phyloP scores from a whole-genome alignment of 2,888 invertebrate species.

The Calameuta pallipes region DNA sequence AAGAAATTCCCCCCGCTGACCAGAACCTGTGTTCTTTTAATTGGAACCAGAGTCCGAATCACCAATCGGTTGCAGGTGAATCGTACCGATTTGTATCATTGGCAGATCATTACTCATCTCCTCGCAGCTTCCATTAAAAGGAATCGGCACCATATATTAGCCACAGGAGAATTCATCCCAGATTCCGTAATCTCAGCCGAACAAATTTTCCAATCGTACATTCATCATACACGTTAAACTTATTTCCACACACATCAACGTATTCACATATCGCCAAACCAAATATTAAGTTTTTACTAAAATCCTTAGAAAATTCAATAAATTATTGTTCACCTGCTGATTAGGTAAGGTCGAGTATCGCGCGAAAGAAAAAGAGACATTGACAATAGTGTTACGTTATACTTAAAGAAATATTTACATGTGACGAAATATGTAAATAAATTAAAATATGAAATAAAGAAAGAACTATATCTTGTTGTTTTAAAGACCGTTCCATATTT shows the following conservation, averaged over 20 bases:
- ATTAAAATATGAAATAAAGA: background rate
- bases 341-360: background rate
- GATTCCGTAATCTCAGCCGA: background rate
- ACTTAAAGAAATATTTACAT: background rate
- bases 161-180: background rate
- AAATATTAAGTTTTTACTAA: background rate
- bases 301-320: background rate
- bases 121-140: slow-evolving; percentile 40
- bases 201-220: background rate
- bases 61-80: slow-evolving; percentile 61
- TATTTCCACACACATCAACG: background rate
- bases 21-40: slow-evolving; percentile 61
- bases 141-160: slow-evolving; percentile 43
- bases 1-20: slow-evolving; percentile 53
- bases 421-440: background rate
- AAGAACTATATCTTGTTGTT: background rate
- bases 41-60: slow-evolving; percentile 60
- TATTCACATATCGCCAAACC: background rate
- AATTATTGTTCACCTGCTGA: background rate
- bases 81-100: slow-evolving; percentile 62
- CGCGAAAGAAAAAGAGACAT: background rate
- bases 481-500: background rate
- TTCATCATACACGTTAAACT: background rate
- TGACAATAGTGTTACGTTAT: background rate
- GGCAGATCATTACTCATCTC: slow-evolving; percentile 60